Evolutionary conservation across 2,797 vertebrate genomes (phyloP).

Genomic region (Artibeus jamaicensis): DNA sequence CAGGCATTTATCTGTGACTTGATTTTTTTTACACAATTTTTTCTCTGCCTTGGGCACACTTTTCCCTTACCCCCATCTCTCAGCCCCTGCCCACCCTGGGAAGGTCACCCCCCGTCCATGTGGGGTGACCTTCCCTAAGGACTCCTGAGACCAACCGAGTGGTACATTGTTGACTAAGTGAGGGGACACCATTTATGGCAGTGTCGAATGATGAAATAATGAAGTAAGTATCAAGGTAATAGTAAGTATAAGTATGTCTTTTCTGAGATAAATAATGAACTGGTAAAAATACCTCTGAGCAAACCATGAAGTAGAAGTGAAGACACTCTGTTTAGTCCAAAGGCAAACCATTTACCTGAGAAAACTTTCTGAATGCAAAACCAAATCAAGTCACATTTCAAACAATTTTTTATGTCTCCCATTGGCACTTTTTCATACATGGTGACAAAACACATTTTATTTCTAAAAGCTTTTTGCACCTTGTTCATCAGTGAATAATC

Average conservation of each 20-base stretch:
- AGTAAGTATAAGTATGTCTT: not conserved
- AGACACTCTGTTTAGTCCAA: not conserved
- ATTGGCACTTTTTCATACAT: not conserved
- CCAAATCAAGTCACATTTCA: not conserved
- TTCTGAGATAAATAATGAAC: not conserved
- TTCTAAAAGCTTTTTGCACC: not conserved
- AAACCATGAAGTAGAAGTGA: not conserved
- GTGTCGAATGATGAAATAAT: not conserved
- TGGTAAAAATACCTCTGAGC: not conserved
- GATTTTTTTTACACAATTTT: not conserved
- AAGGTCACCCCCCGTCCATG: not conserved
- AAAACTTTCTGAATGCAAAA: not conserved
- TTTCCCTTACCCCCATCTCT: too few species aligned
- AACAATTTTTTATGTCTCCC: not conserved
- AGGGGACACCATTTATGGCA: not conserved
- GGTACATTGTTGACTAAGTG: not conserved
- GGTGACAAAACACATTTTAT: not conserved
- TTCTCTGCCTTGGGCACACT: not conserved
- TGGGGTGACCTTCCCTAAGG: not conserved
- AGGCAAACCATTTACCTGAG: not conserved
- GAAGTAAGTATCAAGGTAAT: not conserved
- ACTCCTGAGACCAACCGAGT: not conserved
- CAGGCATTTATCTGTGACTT: not conserved
- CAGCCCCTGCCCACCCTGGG: not conserved
- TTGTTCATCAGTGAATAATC: not conserved